Evolutionary conservation across 2,113 vertebrate genomes (phyloP).

Genomic region (Osmerus eperlanus): DNA sequence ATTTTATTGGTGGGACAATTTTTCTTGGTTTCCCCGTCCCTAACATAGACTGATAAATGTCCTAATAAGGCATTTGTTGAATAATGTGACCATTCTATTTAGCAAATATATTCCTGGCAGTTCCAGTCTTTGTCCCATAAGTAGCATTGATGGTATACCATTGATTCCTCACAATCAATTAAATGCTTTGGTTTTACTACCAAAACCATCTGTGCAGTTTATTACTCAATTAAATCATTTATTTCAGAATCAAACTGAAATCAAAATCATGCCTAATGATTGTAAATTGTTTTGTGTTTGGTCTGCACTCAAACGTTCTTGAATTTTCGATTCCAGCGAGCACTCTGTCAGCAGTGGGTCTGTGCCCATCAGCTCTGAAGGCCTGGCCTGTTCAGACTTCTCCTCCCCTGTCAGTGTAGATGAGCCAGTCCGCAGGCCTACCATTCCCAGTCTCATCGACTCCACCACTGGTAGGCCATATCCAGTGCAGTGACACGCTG

Average conservation of each 20-base stretch:
- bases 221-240: no score
- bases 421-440: constrained; percentile 48
- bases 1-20: not conserved
- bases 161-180: no score
- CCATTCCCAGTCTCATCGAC: constrained; percentile 37
- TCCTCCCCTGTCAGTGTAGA: constrained; percentile 60
- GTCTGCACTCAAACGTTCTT: not conserved
- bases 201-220: no score
- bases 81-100: no score
- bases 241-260: no score
- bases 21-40: no score
- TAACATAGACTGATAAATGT: no score
- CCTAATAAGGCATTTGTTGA: no score
- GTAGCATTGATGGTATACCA: no score
- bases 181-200: no score
- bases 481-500: not conserved
- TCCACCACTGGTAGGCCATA: constrained; percentile 46
- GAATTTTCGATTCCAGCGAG: constrained; percentile 56
- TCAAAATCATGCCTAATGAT: not conserved
- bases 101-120: no score
- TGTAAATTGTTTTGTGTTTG: not conserved
- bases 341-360: constrained; percentile 61
- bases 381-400: constrained; percentile 60
- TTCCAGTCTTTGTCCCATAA: no score
- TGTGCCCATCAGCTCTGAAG: constrained; percentile 69